A percentile compares a stretch with the other conserved stretches of the same genome.
These are phyloP conservation scores for Rugalucina vietnamica DNA, from an alignment of 2,888 invertebrate genomes.

Conservation along the genomic window DNA sequence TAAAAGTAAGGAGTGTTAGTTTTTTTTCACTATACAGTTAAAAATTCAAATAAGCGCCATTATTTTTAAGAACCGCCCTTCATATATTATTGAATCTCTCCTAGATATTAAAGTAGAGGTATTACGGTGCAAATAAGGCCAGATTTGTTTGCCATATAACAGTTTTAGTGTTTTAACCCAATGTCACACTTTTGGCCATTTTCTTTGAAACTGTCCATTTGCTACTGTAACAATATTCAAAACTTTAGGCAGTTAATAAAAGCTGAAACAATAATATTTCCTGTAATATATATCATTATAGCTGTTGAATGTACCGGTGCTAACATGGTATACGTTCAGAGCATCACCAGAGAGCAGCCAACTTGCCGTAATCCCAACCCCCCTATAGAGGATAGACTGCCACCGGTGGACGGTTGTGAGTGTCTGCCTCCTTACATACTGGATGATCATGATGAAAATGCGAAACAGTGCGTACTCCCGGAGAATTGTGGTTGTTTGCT, in stretches of 20 bases:
- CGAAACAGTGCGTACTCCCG: neutral
- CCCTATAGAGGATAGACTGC: neutral
- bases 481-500: neutral
- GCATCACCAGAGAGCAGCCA: neutral
- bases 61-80: too few species aligned
- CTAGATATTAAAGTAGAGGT: too few species aligned
- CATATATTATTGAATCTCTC: too few species aligned
- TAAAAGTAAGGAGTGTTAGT: too few species aligned
- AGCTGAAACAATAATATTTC: neutral
- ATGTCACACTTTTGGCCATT: neutral
- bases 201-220: neutral
- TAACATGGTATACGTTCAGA: neutral
- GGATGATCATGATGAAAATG: neutral
- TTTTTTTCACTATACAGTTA: too few species aligned
- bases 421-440: neutral
- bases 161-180: neutral
- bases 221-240: neutral
- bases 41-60: too few species aligned
- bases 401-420: neutral
- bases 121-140: too few species aligned
- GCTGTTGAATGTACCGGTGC: neutral
- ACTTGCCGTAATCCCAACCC: neutral
- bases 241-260: neutral
- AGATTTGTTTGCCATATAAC: neutral
- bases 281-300: neutral